phyloP scores from a whole-genome alignment of 2,797 vertebrate species.

The Scyliorhinus canicula region DNA sequence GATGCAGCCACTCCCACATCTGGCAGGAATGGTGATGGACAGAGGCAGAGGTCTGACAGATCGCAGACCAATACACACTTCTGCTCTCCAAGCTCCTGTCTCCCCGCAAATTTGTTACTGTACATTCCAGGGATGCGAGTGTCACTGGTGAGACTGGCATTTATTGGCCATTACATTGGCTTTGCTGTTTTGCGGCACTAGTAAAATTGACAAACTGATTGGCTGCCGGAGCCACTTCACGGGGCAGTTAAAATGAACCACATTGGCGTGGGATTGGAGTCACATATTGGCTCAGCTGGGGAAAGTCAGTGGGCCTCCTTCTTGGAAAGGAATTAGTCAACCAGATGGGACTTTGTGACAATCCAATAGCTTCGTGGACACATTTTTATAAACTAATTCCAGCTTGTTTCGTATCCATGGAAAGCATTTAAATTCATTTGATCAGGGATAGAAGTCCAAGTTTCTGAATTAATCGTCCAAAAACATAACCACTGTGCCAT shows the following conservation, averaged over 20 bases:
- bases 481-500: neutral
- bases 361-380: neutral
- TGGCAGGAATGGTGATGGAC: neutral
- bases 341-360: neutral
- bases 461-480: neutral
- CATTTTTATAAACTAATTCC: too few species aligned
- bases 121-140: neutral
- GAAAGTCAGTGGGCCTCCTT: neutral
- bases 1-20: neutral
- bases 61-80: neutral
- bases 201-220: neutral
- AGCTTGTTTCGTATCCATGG: neutral
- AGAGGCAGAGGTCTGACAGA: neutral
- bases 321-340: neutral
- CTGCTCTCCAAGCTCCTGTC: neutral
- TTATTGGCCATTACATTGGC: neutral
- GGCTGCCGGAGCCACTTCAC: neutral
- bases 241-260: neutral
- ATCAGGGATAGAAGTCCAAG: neutral
- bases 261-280: neutral
- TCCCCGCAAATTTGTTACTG: neutral
- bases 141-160: neutral
- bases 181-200: too few species aligned
- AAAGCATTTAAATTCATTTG: neutral
- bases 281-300: neutral